These are phyloP conservation scores for Prochilodus magdalenae DNA, from an alignment of 2,113 vertebrate species.

Conservation along the genomic window DNA sequence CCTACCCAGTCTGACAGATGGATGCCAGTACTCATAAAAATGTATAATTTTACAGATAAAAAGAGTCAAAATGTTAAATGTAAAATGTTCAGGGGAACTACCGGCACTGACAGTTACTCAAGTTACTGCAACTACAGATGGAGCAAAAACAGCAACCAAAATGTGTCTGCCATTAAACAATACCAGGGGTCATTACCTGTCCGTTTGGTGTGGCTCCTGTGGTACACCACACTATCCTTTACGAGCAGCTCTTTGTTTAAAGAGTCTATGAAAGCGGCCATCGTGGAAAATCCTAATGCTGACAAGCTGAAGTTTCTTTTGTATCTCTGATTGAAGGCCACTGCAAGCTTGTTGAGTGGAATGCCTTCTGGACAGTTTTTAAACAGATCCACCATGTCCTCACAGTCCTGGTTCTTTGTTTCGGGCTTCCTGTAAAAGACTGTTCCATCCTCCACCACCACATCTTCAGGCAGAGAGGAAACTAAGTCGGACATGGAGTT, in stretches of 20 bases:
- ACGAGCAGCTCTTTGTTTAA: neutral
- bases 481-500: neutral
- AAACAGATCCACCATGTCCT: slow-evolving; percentile 19
- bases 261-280: slow-evolving; percentile 11
- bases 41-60: too few relatives aligned
- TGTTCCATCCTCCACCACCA: neutral
- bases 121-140: neutral
- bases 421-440: neutral
- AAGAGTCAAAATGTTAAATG: too few relatives aligned
- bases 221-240: neutral
- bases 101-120: too few relatives aligned
- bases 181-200: slow-evolving; percentile 6
- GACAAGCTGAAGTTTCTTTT: slow-evolving; percentile 1
- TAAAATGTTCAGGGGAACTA: too few relatives aligned
- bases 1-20: too few relatives aligned
- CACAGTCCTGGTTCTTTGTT: neutral
- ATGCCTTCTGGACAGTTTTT: slow-evolving; percentile 3
- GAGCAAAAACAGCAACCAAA: neutral
- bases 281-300: slow-evolving; percentile 14
- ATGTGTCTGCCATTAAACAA: neutral
- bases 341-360: neutral
- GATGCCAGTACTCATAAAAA: too few relatives aligned
- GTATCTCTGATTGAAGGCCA: neutral
- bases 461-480: slow-evolving; percentile 1
- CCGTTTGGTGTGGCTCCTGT: neutral